phyloP scores from a whole-genome alignment of 1,140 invertebrate genomes.

The Mactra quadrangularis region DNA sequence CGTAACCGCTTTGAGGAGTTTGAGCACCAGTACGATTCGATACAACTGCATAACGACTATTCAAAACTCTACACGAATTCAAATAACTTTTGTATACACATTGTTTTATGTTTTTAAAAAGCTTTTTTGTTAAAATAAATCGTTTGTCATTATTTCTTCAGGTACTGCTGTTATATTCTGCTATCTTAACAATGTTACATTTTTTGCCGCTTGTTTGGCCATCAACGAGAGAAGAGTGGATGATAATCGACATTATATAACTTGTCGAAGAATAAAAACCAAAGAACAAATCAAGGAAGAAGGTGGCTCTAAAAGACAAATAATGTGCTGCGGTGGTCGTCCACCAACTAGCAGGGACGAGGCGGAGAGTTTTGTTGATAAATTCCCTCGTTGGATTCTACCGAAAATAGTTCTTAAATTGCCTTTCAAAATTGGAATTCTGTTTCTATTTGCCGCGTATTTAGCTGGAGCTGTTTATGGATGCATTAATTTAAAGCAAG shows the following conservation, averaged over 20 bases:
- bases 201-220: constrained; percentile 61
- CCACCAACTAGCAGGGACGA: constrained; percentile 28
- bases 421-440: constrained; percentile 88
- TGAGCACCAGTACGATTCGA: too few relatives aligned
- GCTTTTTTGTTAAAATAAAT: too few relatives aligned
- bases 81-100: too few relatives aligned
- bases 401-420: constrained; percentile 55
- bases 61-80: too few relatives aligned
- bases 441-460: constrained; percentile 92
- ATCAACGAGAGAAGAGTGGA: constrained; percentile 57
- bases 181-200: constrained; percentile 58
- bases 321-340: constrained; percentile 36
- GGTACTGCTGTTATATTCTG: constrained; percentile 64
- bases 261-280: constrained; percentile 31
- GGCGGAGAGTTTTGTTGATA: constrained; percentile 52
- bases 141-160: too few relatives aligned
- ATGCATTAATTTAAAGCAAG: constrained; percentile 92
- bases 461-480: constrained; percentile 94
- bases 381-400: constrained; percentile 46
- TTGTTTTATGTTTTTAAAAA: too few relatives aligned
- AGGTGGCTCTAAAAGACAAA: not conserved
- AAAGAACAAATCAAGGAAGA: constrained; percentile 15
- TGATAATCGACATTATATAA: constrained; percentile 54
- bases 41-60: too few relatives aligned
- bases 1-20: too few relatives aligned